Base-by-base conservation (phyloP, 2,888 invertebrate genomes). In the Drosophila yooni region DNA sequence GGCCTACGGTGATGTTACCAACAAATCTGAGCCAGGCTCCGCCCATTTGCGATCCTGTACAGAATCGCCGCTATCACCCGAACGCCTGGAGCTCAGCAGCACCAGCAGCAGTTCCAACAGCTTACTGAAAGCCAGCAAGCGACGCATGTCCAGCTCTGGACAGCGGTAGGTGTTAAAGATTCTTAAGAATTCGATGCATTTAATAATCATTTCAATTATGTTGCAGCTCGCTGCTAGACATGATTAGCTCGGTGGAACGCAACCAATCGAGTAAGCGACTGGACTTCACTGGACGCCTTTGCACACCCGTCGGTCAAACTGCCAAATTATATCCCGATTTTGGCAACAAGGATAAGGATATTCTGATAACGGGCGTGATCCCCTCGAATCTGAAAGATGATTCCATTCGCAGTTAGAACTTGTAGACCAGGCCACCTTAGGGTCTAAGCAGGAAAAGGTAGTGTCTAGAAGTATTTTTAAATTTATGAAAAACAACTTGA, bases 41-140 rank as follows among this genome's bases (percentile, higher is more conserved):
- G 54, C 48, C 67, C 89, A 89, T 31, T 95, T 96, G 70, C 94
- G 97, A 58, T 96, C 97, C 2, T 97, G 97, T 0, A 97, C 97
- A 0, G 97, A 97, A 92, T 97, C 97, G 0, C 97, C 97, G 0
- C 95, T 97, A 92, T 97, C 97, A 0, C 97, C 97, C 0, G 96
- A 96, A 1, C 95, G 96, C 0, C 92, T 94, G 0, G 91, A 94
- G 84, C 76, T 92, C 27, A 82, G 51, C 27, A 78, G 64, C 10
- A 56, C 70, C n/a, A 79, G 67, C 40, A 70, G 21, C 36, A 74
- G 56, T 54, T 81, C 81, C 21, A 79, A 29, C 31, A 82, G 76
- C 27, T 56, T 92, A 27, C 76, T 85, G 0, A 91, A 91, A 34
- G 81, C 88, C 46, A 89, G 76, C 63, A 91, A 91, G 60, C 84